Base-by-base conservation (phyloP, 1,140 invertebrate genomes). In the Dermatophagoides farinae region DNA sequence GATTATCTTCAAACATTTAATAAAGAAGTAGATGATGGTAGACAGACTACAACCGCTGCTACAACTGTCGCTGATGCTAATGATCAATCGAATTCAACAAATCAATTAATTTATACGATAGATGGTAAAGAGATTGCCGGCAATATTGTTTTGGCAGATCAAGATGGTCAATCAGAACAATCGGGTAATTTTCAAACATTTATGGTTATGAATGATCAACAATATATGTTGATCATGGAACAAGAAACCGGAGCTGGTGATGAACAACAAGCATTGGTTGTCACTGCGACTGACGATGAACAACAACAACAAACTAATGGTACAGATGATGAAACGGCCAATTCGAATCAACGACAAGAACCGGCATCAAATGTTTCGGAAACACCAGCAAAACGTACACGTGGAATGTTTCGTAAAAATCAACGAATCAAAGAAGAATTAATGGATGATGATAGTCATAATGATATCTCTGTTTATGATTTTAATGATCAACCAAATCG, bases 1-100 rank as follows among this genome's bases (percentile, higher is more conserved):
- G 83, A 83, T 57, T 88, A 88, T 67, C 72, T 88, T 46, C 83
- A 82, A 57, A 83, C 83, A 5, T 87, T 88, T 68, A 85, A 88
- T 67, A 86, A 86, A 68, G 85, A 88, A 71, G 87, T 88, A 53
- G 69, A 53, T 39, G 64, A 68, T 18, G 43, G 23, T 22, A 37
- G 25, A 14, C 14, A 14, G n/a, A 50, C 49, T 37, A 59, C 39
- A 43, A 49, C 53, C 38, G 51, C 47, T 18, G 18, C 50, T 1
- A 6, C 38, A 11, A 38, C 23, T 38, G 40, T 22, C 11, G 49
- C 38, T 16, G 31, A 25, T 43, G 22, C 44, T 12, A 44, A 39
- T 22, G 16, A 37, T 31, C 20, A 41, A 23, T 38, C 53, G 20
- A 18, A 39, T 22, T n/a, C n/a, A 23, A 39, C 25, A n/a, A 20